Conservation (phyloP, 2,888 invertebrate genomes). For the Ennomos quercinarius region DNA sequence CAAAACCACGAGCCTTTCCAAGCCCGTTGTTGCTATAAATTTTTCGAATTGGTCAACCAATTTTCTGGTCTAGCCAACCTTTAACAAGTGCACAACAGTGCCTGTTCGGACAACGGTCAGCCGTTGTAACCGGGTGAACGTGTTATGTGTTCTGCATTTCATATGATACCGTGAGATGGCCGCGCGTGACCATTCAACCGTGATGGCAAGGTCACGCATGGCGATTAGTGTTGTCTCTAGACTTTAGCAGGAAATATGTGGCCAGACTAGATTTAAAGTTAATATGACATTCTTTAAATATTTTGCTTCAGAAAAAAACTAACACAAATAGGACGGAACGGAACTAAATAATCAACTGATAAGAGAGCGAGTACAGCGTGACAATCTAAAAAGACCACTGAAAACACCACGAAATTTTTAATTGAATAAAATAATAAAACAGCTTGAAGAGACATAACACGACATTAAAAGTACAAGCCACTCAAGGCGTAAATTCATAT, state of each 20-base stretch:
- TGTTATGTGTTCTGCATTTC: conserved; percentile 43
- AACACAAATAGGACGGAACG: neutral
- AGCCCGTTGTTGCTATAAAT: too few species aligned
- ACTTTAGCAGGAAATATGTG: conserved; percentile 14
- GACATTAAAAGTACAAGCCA: too few species aligned
- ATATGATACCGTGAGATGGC: conserved; percentile 24
- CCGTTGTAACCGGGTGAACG: conserved; percentile 47
- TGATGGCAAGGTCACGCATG: conserved; percentile 24
- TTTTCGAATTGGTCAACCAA: too few species aligned
- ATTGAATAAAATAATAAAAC: too few species aligned
- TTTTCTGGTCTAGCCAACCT: neutral
- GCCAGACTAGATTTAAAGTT: neutral
- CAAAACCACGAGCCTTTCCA: too few species aligned
- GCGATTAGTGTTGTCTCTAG: conserved; percentile 13
- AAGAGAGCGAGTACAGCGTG: too few species aligned
- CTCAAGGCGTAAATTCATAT: conserved; percentile 5
- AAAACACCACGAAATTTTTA: too few species aligned
- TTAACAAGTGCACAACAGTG: conserved; percentile 12
- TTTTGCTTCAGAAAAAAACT: neutral
- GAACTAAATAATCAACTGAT: too few species aligned
- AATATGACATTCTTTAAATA: neutral
- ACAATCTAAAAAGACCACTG: too few species aligned
- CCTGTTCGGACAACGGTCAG: conserved; percentile 26
- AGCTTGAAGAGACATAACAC: too few species aligned
- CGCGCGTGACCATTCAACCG: conserved; percentile 26